Base-by-base conservation (phyloP, 2,797 vertebrate genomes). In the Sciaenops ocellatus region DNA sequence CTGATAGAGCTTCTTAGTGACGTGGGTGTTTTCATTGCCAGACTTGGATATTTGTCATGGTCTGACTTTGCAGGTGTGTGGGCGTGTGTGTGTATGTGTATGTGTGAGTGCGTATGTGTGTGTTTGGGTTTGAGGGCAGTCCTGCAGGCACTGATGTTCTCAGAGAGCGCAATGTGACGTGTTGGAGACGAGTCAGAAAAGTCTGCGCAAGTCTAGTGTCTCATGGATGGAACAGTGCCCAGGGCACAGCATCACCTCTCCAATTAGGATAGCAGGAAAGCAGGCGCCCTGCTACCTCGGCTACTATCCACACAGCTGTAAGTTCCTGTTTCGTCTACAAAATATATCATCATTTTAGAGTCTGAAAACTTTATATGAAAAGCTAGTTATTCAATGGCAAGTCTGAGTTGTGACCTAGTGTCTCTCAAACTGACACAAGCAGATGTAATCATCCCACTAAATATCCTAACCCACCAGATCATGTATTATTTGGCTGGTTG, bases 251-350 rank as follows among this genome's bases (percentile, higher is more conserved):
- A 69, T 64, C 86, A 69, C 66, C 79, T 76, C 73, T 78, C 90
- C 88, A 89, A 90, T 93, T 90, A 90, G 69, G 67, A 79, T 56
- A 83, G 66, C 18, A 7, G 59, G 47, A 41, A 61, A 78, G 60
- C 72, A 65, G 30, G 41, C 42, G 30, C 26, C 26, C 63, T 69
- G 76, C 76, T 68, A 55, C 41, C 79, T 52, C 72, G 66, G 26
- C 63, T 26, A 30, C 63, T 16, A 13, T 52, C 62, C 65, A 69
- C 74, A 79, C 24, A 64, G 44, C 64, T 73, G 61, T n/a, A 51
- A 38, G 24, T 57, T 83, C 64, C 67, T 76, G 56, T 30, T 69
- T 54, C 72, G 34, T 69, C 34, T 64, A 34, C 71, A 69, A 73
- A 73, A 56, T 10, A 24, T 4, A 46, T 50, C 52, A 50, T 50